Evolutionary conservation across 2,797 vertebrate genomes (phyloP), one percentile per base, ranked within the genome.

Genomic region (Poecilia velifera): DNA sequence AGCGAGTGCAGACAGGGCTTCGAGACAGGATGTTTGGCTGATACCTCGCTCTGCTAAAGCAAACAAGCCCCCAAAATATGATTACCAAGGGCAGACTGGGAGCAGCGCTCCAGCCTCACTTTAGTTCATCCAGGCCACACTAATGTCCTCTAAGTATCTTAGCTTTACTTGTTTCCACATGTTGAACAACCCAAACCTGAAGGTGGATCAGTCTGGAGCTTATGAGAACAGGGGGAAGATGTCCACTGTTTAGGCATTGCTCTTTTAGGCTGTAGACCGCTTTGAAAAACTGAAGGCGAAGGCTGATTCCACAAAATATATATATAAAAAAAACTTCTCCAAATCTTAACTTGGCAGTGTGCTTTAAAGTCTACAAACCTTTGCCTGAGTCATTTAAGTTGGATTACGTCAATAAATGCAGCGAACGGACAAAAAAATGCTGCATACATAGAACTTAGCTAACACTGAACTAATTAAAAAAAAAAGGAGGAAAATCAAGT

Each of bases 21-120:
- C 94, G 90, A 95, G 96, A 96, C 96, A 97, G 96, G 96, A 97
- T 96, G 96, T 96, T 96, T 96, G 95, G 94, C 94, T 90, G 93
- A 96, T 94, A 95, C 95, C 93, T 96, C 90, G 93, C 93, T 95
- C 92, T 92, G 95, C 95, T 95, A 95, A 96, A 94, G 96, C 95
- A 97, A 97, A 97, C 96, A 97, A 95, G 92, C 93, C 93, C 93
- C 92, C 90, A 94, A 95, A 94, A 94, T 93, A 96, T 95, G 92
- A 95, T 95, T 95, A 92, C 82, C 80, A 90, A 92, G 94, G 91
- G 94, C 85, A 92, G 86, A 89, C 92, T 85, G 74, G 85, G 87
- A 89, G 86, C 81, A 76, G 87, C 78, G 80, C 84, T 87, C 87
- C 89, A 90, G 85, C 89, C 86, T 91, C 86, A 82, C 82, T 84